A percentile compares a stretch with the other conserved stretches of the same genome.
These are phyloP conservation scores for Megalopta genalis DNA, from an alignment of 1,140 invertebrate species.

Conservation along the genomic window DNA sequence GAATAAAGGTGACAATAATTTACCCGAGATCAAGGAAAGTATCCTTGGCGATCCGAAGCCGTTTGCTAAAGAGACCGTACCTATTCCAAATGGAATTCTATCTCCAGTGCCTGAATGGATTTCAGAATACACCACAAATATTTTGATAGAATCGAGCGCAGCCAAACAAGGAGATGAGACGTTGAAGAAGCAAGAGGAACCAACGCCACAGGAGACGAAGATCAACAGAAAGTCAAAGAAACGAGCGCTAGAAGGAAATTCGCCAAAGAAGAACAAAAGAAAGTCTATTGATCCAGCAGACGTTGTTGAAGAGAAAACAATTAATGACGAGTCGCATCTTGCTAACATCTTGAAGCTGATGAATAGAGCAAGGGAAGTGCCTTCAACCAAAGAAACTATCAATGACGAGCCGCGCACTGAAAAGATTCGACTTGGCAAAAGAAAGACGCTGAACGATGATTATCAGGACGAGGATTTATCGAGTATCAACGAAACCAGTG, in stretches of 20 bases:
- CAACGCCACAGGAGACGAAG: not conserved
- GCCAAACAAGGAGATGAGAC: not conserved
- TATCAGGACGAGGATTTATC: not conserved
- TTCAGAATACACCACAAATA: not conserved
- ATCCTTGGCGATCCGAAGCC: not conserved
- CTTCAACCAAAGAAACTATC: conserved; percentile 19
- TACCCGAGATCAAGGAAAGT: not conserved
- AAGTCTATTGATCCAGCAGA: conserved; percentile 50
- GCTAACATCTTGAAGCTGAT: conserved; percentile 67
- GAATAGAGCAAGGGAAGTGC: conserved; percentile 48
- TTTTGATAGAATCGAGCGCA: not conserved
- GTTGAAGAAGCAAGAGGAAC: not conserved
- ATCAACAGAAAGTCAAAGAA: conserved; percentile 63
- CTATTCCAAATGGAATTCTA: not conserved
- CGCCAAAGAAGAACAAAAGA: conserved; percentile 64
- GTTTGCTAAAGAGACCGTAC: not conserved
- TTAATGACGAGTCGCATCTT: conserved; percentile 54
- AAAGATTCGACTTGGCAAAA: conserved; percentile 49
- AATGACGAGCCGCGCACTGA: not conserved
- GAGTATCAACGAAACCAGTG: not conserved
- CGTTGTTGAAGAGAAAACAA: conserved; percentile 32
- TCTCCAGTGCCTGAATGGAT: not conserved
- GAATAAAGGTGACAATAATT: not conserved
- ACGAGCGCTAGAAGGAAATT: conserved; percentile 58
- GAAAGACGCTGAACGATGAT: conserved; percentile 46